Conservation (phyloP, 1,140 invertebrate genomes). For the Armadillidium nasatum region DNA sequence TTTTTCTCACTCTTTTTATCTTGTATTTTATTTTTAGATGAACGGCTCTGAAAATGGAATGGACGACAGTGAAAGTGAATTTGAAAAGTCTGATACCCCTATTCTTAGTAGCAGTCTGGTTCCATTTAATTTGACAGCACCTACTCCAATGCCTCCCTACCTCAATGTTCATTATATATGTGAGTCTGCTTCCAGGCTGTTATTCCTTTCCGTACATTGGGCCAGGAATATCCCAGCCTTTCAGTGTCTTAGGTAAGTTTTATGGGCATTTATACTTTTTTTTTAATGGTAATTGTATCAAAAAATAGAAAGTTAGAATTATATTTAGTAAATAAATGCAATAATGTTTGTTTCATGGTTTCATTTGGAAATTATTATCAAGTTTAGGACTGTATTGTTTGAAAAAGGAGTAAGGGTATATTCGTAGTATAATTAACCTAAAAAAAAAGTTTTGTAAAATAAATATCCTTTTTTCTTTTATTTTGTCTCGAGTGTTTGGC, state of each 20-base stretch:
- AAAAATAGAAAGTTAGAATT: no score
- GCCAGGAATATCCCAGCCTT: conserved; percentile 75
- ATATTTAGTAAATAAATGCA: no score
- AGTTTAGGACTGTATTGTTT: no score
- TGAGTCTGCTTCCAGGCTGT: conserved; percentile 79
- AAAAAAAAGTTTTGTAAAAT: not conserved
- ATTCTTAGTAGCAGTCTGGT: conserved; percentile 64
- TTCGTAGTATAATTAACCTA: no score
- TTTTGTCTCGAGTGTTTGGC: not conserved
- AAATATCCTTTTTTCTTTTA: not conserved
- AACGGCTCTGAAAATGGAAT: not conserved
- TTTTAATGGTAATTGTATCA: no score
- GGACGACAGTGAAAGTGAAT: conserved; percentile 39
- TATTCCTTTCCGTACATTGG: conserved; percentile 86
- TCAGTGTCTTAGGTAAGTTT: conserved; percentile 64
- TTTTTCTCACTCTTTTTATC: no score
- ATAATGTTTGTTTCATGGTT: no score
- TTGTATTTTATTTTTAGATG: conserved; percentile 26
- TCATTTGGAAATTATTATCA: no score
- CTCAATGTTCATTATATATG: conserved; percentile 85
- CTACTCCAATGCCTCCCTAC: conserved; percentile 71
- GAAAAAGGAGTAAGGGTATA: no score
- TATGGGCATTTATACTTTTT: not conserved
- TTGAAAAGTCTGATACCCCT: conserved; percentile 56
- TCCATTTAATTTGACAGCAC: conserved; percentile 73